These are phyloP conservation scores for Bos javanicus DNA, from an alignment of 2,113 vertebrate species.

Conservation along the genomic window DNA sequence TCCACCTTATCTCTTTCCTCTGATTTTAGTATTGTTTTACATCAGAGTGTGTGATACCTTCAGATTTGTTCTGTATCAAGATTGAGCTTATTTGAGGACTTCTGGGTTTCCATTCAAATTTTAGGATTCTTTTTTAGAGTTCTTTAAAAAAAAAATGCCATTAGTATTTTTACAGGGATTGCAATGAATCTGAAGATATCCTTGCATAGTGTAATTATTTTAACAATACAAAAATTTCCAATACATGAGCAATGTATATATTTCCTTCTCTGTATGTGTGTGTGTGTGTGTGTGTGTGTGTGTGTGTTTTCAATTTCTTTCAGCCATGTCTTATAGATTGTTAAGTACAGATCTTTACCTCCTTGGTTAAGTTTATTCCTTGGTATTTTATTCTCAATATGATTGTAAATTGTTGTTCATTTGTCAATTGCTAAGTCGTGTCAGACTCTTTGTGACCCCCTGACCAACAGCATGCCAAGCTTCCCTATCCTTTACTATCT, in stretches of 20 bases:
- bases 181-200: background rate
- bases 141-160: background rate
- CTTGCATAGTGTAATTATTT: background rate
- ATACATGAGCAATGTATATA: background rate
- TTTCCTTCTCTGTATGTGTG: background rate
- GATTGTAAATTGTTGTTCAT: background rate
- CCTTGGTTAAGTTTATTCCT: background rate
- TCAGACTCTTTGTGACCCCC: background rate
- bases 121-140: background rate
- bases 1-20: background rate
- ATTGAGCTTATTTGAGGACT: background rate
- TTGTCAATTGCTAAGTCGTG: background rate
- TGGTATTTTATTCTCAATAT: background rate
- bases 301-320: background rate
- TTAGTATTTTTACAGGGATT: background rate
- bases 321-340: background rate
- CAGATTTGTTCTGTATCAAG: background rate
- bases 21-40: background rate
- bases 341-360: background rate
- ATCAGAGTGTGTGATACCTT: background rate
- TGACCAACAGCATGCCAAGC: background rate
- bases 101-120: background rate
- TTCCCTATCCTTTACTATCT: background rate
- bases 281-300: background rate
- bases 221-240: background rate